phyloP scores from a whole-genome alignment of 2,888 invertebrate species.

The Pinctada fucata region DNA sequence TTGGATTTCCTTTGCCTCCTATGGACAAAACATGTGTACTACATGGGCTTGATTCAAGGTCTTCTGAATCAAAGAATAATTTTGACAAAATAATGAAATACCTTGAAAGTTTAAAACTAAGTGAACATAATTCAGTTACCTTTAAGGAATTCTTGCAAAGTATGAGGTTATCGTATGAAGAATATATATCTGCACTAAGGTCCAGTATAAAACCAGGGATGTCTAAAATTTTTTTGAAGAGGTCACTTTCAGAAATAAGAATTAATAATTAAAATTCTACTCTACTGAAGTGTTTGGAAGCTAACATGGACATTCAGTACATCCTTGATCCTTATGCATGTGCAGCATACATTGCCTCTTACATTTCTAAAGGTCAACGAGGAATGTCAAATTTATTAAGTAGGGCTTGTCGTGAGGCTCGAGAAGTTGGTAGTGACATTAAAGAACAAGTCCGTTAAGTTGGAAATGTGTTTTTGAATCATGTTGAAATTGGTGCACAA shows the following conservation, averaged over 20 bases:
- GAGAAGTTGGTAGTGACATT: conserved; percentile 27
- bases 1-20: conserved; percentile 45
- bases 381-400: conserved; percentile 36
- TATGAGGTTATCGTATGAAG: conserved; percentile 27
- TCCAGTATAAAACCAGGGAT: conserved; percentile 25
- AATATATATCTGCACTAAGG: conserved; percentile 36
- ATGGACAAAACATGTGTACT: conserved; percentile 37
- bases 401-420: conserved; percentile 42
- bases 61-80: too few relatives aligned
- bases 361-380: conserved; percentile 40
- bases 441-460: conserved; percentile 44
- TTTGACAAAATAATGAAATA: conserved; percentile 5
- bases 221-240: conserved; percentile 44
- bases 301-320: conserved; percentile 52
- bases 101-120: conserved; percentile 9
- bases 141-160: conserved; percentile 30
- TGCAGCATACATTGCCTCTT: conserved; percentile 50
- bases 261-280: conserved; percentile 44
- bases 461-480: conserved; percentile 44
- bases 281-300: conserved; percentile 43
- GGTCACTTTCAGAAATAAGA: conserved; percentile 33
- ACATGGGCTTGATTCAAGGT: conserved; percentile 29
- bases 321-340: conserved; percentile 48
- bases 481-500: conserved; percentile 61
- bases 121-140: conserved; percentile 22